Evolutionary conservation across 2,113 vertebrate species (phyloP).

Genomic region (Ciconia maguari): DNA sequence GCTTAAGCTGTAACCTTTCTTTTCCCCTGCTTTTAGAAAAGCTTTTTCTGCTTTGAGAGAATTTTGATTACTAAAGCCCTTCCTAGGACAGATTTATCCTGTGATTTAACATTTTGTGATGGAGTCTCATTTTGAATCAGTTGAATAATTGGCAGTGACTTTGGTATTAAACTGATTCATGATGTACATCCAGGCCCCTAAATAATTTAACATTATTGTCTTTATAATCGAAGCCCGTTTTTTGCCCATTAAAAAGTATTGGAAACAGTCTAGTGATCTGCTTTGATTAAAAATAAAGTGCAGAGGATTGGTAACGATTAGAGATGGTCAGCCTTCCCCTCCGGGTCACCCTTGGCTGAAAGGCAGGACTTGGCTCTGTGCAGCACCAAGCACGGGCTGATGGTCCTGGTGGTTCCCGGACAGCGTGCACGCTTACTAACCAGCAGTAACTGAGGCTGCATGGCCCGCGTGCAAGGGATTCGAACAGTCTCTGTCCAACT

Average conservation of each 20-base stretch:
- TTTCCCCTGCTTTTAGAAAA: background rate
- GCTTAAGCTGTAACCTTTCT: background rate
- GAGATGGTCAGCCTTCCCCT: background rate
- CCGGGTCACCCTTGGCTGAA: background rate
- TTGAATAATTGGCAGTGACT: conserved; percentile 45
- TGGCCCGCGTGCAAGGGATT: rapidly evolving
- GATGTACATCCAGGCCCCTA: conserved; percentile 27
- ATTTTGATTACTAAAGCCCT: conserved; percentile 37
- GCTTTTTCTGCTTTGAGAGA: conserved; percentile 16
- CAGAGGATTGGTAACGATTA: conserved; percentile 9
- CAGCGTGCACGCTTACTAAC: rapidly evolving
- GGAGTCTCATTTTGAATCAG: conserved; percentile 9
- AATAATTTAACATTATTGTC: conserved; percentile 26
- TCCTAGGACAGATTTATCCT: conserved; percentile 25
- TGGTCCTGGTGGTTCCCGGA: background rate
- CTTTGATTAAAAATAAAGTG: conserved; percentile 39
- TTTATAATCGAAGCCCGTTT: background rate
- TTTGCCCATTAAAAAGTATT: conserved; percentile 18
- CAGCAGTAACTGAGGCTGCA: background rate
- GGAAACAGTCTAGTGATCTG: conserved; percentile 8
- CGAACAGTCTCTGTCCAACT: background rate
- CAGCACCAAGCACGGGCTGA: background rate
- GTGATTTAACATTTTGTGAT: conserved; percentile 29
- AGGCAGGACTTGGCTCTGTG: background rate
- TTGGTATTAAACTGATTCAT: conserved; percentile 27